Evolutionary conservation across 2,797 vertebrate genomes (phyloP).

Genomic region (Pachyuromys duprasi): DNA sequence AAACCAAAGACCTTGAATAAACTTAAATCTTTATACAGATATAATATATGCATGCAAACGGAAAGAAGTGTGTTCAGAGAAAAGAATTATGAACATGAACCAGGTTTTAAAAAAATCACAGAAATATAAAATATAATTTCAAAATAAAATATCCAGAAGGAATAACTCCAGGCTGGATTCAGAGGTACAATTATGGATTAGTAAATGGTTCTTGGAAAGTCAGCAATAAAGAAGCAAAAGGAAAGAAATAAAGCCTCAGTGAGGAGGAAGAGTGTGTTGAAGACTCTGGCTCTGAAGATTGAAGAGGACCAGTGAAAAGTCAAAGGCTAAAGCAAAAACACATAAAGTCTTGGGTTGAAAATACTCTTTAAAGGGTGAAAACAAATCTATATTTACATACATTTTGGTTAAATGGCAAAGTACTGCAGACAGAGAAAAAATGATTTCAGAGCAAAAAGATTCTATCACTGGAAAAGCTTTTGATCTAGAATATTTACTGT

Average conservation of each 20-base stretch:
- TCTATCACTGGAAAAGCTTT: not conserved
- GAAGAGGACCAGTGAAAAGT: not conserved
- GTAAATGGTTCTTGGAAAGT: not conserved
- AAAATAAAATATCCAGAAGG: not conserved
- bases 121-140: slow-evolving; percentile 11
- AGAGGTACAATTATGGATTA: not conserved
- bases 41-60: not conserved
- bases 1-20: not conserved
- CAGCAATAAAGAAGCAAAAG: not conserved
- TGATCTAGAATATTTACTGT: not conserved
- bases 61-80: slow-evolving; percentile 41
- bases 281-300: not conserved
- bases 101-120: not conserved
- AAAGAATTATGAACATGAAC: not conserved
- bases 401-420: not conserved
- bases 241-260: not conserved
- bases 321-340: not conserved
- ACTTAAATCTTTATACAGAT: not conserved
- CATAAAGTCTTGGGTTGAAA: not conserved
- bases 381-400: not conserved
- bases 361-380: not conserved
- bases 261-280: not conserved
- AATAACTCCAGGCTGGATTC: not conserved
- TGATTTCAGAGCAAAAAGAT: not conserved
- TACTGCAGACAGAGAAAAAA: not conserved